phyloP scores from a whole-genome alignment of 2,113 vertebrate species.

The Forbesichthys agassizii region DNA sequence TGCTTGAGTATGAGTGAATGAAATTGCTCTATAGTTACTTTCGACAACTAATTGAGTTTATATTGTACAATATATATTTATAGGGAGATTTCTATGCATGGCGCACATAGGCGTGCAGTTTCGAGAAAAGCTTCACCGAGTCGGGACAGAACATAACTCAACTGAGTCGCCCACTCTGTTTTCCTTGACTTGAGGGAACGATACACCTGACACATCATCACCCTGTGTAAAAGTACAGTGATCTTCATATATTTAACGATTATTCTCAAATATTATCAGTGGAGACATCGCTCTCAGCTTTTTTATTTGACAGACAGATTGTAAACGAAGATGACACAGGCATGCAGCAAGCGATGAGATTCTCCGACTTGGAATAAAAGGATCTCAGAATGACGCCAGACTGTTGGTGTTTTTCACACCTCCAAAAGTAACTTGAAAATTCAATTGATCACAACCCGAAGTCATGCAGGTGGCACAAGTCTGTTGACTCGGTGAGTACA shows the following conservation, averaged over 20 bases:
- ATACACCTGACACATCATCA: constrained; percentile 67
- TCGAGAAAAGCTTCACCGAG: constrained; percentile 40
- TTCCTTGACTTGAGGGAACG: constrained; percentile 57
- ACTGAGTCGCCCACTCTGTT: constrained; percentile 57
- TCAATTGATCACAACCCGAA: not conserved
- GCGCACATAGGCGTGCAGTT: constrained; percentile 44
- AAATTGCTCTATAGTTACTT: not conserved
- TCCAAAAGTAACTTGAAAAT: constrained; percentile 6
- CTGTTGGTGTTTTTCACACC: not conserved
- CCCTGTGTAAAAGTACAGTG: not conserved
- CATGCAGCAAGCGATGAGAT: constrained; percentile 23
- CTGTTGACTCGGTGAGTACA: not conserved
- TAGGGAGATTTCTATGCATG: constrained; percentile 14
- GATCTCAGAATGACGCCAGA: constrained; percentile 11
- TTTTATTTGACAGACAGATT: constrained; percentile 11
- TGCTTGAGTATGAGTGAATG: constrained; percentile 22
- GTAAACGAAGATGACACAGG: constrained; percentile 60
- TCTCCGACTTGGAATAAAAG: constrained; percentile 7
- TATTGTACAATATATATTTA: not conserved
- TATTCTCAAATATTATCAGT: constrained; percentile 7
- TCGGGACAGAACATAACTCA: constrained; percentile 37
- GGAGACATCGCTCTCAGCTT: constrained; percentile 19
- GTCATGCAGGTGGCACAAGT: constrained; percentile 27
- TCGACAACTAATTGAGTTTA: not conserved
- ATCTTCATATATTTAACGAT: too few species aligned